phyloP scores from a whole-genome alignment of 2,113 vertebrate genomes.

The Istiophorus platypterus region DNA sequence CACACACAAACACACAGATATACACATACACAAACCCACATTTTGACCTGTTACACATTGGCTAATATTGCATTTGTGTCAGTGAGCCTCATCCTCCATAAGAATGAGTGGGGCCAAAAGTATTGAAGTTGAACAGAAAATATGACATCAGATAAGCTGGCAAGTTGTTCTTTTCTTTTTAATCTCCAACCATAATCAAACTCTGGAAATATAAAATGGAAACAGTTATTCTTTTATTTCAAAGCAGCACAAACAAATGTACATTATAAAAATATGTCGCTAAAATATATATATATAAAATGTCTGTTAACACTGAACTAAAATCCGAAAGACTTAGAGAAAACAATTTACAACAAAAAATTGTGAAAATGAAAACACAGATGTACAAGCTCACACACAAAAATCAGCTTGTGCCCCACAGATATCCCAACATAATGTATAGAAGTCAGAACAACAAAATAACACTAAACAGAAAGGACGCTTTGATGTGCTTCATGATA shows the following conservation, averaged over 20 bases:
- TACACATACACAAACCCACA: background rate
- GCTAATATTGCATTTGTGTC: background rate
- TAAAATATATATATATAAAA: conserved; percentile 74
- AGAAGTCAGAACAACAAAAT: conserved; percentile 4
- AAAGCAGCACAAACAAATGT: conserved; percentile 67
- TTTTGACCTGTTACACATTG: background rate
- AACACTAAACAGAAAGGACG: conserved; percentile 7
- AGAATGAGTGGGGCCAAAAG: background rate
- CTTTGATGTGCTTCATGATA: conserved; percentile 21
- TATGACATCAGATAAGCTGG: background rate
- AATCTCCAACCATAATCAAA: background rate
- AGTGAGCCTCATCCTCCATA: background rate
- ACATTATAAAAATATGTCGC: conserved; percentile 77
- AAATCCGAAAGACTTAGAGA: conserved; percentile 37
- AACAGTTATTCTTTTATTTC: conserved; percentile 64
- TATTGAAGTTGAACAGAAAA: background rate
- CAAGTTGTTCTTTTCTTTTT: too few species aligned
- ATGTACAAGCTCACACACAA: conserved; percentile 54
- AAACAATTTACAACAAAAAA: conserved; percentile 74
- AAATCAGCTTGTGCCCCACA: background rate
- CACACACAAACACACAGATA: background rate
- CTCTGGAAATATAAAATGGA: conserved; percentile 22
- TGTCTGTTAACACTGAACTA: conserved; percentile 53
- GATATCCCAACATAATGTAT: conserved; percentile 11
- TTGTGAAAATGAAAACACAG: conserved; percentile 60